Evolutionary conservation across 1,140 invertebrate genomes (phyloP), one percentile per base, ranked within the genome.

Genomic region (Drosophila sulfurigaster): DNA sequence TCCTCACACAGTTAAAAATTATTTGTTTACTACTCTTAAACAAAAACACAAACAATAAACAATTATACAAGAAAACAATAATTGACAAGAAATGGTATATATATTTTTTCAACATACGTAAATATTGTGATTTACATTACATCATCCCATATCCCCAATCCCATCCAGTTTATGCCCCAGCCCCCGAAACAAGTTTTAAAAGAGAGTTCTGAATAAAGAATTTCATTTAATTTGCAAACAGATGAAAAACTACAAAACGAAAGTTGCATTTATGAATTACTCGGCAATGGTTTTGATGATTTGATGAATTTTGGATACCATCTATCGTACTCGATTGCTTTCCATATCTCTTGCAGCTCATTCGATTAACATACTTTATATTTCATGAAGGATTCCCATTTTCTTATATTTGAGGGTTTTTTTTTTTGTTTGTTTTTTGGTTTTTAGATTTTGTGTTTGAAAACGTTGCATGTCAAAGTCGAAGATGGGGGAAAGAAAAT

Each of bases 51-150:
- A 16, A 16, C 15, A 58, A 35, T 25, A 71, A 71, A 71, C 70
- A 56, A 51, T 65, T 43, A 59, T 7, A 28, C 25, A 75, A 52
- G 59, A 64, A 43, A 46, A 56, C n/a, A 32, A 49, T 52, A 28
- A 11, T 38, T 38, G 2, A 54, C 7, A 65, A 25, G 10, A 41
- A 28, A 20, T 15, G 28, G 10, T 32, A 8, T 28, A 35, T 57
- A 64, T 71, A 75, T 75, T 75, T 82, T 79, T 75, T 73, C 52
- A 65, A 77, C 51, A 78, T 70, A 64, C 69, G 38, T 48, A 49
- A 43, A 30, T 15, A 64, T 49, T 74, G 76, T 63, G 68, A 83
- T 75, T 73, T 76, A 20, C 52, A 52, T 28, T 30, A 28, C 25
- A 30, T 32, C 52, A n/a, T 2, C 58, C 35, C 8, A 7, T 10